Evolutionary conservation across 1,140 invertebrate species (phyloP).

Genomic region (Spodoptera frugiperda): DNA sequence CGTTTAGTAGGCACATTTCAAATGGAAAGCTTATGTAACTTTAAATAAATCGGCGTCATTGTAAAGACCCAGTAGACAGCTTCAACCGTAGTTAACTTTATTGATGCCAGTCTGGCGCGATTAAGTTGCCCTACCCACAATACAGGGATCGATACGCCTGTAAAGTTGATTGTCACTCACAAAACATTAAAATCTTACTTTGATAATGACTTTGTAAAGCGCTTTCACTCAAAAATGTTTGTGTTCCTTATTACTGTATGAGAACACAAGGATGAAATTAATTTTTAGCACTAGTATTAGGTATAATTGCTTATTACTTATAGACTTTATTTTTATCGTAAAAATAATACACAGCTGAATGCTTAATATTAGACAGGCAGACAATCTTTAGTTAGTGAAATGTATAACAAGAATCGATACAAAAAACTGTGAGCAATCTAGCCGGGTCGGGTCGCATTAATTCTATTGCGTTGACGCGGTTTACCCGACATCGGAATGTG

Average conservation of each 20-base stretch:
- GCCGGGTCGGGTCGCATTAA: constrained; percentile 16
- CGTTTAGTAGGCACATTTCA: not conserved
- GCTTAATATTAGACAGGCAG: not conserved
- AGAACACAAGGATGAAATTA: not conserved
- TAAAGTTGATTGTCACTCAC: not conserved
- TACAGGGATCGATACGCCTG: constrained; percentile 7
- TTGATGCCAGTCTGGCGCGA: constrained; percentile 26
- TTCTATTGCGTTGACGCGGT: constrained; percentile 21
- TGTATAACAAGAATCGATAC: not conserved
- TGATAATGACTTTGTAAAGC: not conserved
- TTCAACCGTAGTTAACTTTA: constrained; percentile 31
- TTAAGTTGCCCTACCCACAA: constrained; percentile 25
- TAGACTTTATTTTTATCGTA: not conserved
- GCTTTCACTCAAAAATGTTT: not conserved
- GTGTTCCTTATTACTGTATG: not conserved
- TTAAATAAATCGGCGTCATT: constrained; percentile 3
- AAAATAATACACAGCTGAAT: not conserved
- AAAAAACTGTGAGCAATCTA: not conserved
- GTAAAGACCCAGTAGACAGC: not conserved
- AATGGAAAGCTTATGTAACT: not conserved
- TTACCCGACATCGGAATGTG: constrained; percentile 18
- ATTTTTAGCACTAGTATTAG: not conserved
- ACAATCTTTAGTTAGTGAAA: not conserved
- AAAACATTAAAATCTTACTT: not conserved
- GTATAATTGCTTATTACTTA: not conserved